These are phyloP conservation scores for Ranitomeya imitator DNA, from an alignment of 2,113 vertebrate genomes.

Conservation along the genomic window DNA sequence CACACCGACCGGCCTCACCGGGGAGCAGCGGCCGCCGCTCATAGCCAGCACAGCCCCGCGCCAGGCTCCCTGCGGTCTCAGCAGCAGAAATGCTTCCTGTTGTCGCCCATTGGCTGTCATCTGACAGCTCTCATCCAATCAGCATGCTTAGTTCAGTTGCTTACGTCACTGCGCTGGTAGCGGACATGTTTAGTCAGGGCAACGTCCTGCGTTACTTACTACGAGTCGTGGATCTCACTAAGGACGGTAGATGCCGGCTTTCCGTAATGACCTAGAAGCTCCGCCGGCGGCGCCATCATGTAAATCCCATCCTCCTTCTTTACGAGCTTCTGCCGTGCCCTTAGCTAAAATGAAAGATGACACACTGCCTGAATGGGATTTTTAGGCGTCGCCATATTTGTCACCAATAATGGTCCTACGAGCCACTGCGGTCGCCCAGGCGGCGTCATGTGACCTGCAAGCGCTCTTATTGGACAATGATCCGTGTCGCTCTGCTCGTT, in stretches of 20 bases:
- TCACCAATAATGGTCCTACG: background rate
- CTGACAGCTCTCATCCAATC: background rate
- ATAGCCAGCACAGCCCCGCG: too few species aligned
- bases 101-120: background rate
- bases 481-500: slow-evolving; percentile 4
- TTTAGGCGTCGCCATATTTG: slow-evolving; percentile 17
- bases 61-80: background rate
- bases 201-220: too few species aligned
- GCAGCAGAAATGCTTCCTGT: background rate
- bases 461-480: background rate
- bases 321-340: background rate
- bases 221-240: background rate
- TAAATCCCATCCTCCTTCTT: too few species aligned
- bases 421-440: background rate
- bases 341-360: background rate
- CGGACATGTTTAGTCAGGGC: background rate
- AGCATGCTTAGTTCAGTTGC: background rate
- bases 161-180: background rate
- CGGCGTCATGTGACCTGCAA: background rate
- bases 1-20: background rate
- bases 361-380: too few species aligned
- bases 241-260: too few species aligned
- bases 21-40: background rate
- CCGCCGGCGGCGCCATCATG: too few species aligned
- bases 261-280: too few species aligned